Base-by-base conservation (phyloP, 1,140 invertebrate genomes). In the Mesaphorura yosii region DNA sequence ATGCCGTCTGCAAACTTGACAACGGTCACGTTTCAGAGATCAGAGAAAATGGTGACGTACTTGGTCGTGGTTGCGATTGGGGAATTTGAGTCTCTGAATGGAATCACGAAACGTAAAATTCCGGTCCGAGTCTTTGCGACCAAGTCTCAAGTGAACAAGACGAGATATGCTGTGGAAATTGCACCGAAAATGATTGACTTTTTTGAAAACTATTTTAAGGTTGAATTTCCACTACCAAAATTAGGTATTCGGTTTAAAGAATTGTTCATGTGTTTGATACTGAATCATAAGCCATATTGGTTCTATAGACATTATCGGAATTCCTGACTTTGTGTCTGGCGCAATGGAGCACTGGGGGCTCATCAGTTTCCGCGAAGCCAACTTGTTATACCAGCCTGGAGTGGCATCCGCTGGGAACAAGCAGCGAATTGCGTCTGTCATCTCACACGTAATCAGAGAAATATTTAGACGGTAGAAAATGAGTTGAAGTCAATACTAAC, bases 281-380 rank as follows among this genome's bases (percentile, higher is more conserved):
- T 27, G n/a, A 41, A 5, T 48, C 3, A 19, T 15, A 31, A 29
- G 42, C 23, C n/a, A 10, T 39, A 54, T 58, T 62, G 60, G 62
- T 65, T 64, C 71, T 74, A 3, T 67, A 88, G 88, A 94, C 73
- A 80, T 94, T 78, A 85, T 87, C 53, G 88, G 86, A 14, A 88
- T 95, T 59, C 91, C 91, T 4, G 90, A 96, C 71, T 96, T 95
- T 74, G 82, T 84, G 1, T 88, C 89, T 2, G 91, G 88, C 6
- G 91, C 90, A 0, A 96, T 95, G 82, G 57, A 62, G 64, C 39
- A 60, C 22, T 53, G 57, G 86, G 86, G 86, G 25, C 69, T 88
- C 1, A 79, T 89, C 1, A 88, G 85, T 2, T 88, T 78, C 64
- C 74, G 88, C 50, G 90, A 95, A 73, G 82, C 81, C 0, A 79